These are phyloP conservation scores for Limnephilus marmoratus DNA, from an alignment of 2,888 invertebrate genomes.

Conservation along the genomic window DNA sequence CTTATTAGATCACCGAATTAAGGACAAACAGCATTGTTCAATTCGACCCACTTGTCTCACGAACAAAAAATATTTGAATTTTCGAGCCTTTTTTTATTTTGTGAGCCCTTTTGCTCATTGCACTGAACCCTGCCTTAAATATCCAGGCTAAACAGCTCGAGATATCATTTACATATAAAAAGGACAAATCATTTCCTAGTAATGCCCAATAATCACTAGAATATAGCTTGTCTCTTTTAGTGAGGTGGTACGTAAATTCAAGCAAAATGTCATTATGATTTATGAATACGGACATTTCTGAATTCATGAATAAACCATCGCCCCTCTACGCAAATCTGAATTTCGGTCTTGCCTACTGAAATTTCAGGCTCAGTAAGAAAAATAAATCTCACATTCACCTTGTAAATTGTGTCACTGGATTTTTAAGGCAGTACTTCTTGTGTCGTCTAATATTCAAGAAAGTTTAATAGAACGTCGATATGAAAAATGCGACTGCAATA, in stretches of 20 bases:
- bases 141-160: neutral
- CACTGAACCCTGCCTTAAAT: neutral
- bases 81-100: neutral
- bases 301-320: constrained; percentile 32
- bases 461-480: neutral
- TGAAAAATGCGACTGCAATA: neutral
- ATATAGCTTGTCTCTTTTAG: neutral
- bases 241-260: neutral
- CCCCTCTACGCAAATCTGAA: neutral
- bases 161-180: constrained; percentile 2
- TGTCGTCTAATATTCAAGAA: neutral
- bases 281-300: neutral
- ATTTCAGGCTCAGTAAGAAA: neutral
- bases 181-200: neutral
- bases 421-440: neutral
- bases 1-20: neutral
- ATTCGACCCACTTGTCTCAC: neutral
- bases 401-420: neutral
- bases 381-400: neutral
- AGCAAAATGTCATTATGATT: neutral
- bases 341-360: neutral
- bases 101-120: neutral
- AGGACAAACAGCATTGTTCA: neutral
- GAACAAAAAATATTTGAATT: neutral
- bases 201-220: neutral